Conservation (phyloP, 2,113 vertebrate genomes). For the Chrysochloris asiatica region DNA sequence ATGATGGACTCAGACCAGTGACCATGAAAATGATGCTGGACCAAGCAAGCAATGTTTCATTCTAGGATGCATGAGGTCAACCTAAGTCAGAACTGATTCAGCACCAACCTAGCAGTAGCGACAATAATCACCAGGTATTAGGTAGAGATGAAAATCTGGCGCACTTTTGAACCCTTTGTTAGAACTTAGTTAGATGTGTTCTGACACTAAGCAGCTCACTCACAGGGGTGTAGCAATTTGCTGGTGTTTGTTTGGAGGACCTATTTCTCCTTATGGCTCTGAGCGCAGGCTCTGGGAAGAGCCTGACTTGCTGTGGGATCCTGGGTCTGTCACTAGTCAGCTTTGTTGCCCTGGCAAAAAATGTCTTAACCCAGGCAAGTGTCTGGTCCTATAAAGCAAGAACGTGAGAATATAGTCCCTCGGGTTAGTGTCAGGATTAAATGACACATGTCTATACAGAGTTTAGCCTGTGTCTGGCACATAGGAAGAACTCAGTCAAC, state of each 20-base stretch:
- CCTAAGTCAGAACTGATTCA: background rate
- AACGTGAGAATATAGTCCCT: background rate
- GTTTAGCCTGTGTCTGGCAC: background rate
- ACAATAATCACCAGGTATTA: background rate
- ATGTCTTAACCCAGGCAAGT: fast-evolving
- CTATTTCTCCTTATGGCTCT: background rate
- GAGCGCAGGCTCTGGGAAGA: background rate
- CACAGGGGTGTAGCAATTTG: fast-evolving
- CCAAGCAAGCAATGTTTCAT: background rate
- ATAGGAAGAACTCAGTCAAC: background rate
- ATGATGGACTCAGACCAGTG: background rate
- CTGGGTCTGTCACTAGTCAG: background rate
- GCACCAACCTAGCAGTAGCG: background rate
- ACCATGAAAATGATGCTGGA: background rate
- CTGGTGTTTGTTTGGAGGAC: fast-evolving
- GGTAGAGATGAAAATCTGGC: background rate
- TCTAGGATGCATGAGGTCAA: background rate
- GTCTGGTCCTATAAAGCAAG: background rate
- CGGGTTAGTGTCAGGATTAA: too few relatives aligned
- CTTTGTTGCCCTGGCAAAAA: background rate
- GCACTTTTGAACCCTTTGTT: background rate
- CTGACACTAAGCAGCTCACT: fast-evolving
- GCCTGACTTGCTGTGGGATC: background rate
- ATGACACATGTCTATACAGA: fast-evolving
- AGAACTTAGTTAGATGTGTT: background rate